phyloP scores from a whole-genome alignment of 37 sponge, comb jelly and placozoan genomes.

The Oopsacas minuta region DNA sequence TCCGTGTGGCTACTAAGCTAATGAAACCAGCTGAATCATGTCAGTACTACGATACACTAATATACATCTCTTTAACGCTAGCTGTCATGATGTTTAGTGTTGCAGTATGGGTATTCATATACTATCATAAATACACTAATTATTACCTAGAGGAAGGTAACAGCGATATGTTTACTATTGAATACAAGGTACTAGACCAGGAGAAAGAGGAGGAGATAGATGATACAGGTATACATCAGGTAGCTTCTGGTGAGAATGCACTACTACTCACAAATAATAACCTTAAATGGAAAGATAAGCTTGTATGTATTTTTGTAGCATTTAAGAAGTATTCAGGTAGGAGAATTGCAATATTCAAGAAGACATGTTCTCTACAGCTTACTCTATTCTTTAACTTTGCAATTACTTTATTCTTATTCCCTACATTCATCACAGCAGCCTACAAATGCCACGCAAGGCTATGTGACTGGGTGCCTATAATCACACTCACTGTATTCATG shows the following conservation, averaged over 20 bases:
- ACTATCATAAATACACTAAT: background rate
- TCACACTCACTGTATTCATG: background rate
- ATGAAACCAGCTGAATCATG: background rate
- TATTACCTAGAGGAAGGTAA: background rate
- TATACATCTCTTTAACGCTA: background rate
- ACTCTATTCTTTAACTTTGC: constrained; percentile 1
- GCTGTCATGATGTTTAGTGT: background rate
- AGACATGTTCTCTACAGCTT: background rate
- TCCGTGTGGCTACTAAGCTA: background rate
- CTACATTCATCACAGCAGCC: background rate
- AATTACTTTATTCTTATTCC: background rate
- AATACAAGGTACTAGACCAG: background rate
- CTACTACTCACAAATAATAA: background rate
- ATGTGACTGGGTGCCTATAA: constrained; percentile 6
- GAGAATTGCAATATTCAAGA: background rate
- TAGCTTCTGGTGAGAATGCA: background rate
- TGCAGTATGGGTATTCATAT: background rate
- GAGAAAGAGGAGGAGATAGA: background rate
- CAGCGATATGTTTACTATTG: background rate
- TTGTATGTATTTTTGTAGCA: background rate
- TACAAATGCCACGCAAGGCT: background rate
- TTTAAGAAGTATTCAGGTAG: background rate
- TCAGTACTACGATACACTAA: background rate
- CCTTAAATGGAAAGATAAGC: background rate
- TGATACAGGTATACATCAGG: background rate